Percentiles rank a stretch among this genome's conserved stretches.
These are phyloP conservation scores for Charanyca ferruginea DNA, from an alignment of 2,888 invertebrate species.

Conservation along the genomic window DNA sequence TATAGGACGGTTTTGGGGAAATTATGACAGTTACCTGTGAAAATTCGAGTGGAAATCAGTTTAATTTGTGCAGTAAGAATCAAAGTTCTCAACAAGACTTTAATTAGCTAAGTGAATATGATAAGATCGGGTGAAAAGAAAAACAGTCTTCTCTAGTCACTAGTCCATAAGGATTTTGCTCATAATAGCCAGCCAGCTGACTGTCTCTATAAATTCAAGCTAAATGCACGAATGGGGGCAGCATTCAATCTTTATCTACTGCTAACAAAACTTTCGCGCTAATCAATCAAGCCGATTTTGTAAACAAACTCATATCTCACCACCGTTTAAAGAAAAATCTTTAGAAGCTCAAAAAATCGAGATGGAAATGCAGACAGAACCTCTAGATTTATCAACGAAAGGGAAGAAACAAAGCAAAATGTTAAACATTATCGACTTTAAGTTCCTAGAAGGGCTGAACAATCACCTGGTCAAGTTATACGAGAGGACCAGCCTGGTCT, in stretches of 20 bases:
- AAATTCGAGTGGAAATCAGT: slow-evolving; percentile 77
- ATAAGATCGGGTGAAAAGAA: background rate
- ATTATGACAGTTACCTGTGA: slow-evolving; percentile 80
- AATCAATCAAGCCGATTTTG: background rate
- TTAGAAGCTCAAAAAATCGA: background rate
- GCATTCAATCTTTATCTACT: background rate
- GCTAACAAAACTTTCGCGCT: background rate
- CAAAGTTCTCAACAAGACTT: background rate
- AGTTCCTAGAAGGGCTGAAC: slow-evolving; percentile 84
- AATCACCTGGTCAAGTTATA: slow-evolving; percentile 84
- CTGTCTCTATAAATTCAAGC: background rate
- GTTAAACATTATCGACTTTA: slow-evolving; percentile 81
- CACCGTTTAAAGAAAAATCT: background rate
- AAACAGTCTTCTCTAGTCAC: background rate
- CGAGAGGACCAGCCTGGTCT: slow-evolving; percentile 78
- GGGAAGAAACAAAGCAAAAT: slow-evolving; percentile 69
- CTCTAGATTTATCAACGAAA: slow-evolving; percentile 83
- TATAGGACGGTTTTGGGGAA: slow-evolving; percentile 77
- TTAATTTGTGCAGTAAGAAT: slow-evolving; percentile 29
- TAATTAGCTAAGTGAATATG: slow-evolving; percentile 21
- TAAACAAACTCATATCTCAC: background rate
- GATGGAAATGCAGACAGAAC: slow-evolving; percentile 85
- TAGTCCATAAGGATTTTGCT: background rate
- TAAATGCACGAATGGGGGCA: background rate
- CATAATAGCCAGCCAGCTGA: background rate